Conservation (phyloP, 2,113 vertebrate genomes). For the Colossoma macropomum region DNA sequence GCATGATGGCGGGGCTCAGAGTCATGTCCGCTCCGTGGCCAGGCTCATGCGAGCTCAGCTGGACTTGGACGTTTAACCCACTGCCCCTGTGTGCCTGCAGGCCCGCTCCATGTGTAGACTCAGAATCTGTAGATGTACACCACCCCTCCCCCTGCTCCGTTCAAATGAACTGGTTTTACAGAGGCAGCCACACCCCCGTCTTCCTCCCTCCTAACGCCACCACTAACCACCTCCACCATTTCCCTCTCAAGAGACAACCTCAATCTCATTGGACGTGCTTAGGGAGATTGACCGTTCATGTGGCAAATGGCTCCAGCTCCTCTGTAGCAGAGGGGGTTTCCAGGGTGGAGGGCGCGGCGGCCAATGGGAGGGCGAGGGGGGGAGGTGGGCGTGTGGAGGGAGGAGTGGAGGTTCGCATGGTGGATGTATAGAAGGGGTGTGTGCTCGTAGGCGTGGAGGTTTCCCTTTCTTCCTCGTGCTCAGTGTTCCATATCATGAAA, state of each 20-base stretch:
- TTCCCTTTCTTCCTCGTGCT: slow-evolving; percentile 13
- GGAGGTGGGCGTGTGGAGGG: slow-evolving; percentile 62
- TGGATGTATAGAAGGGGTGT: slow-evolving; percentile 54
- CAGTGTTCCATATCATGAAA: neutral
- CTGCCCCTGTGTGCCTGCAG: slow-evolving; percentile 64
- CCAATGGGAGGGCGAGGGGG: slow-evolving; percentile 62
- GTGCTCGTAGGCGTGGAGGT: slow-evolving; percentile 40
- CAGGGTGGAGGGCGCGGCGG: slow-evolving; percentile 52
- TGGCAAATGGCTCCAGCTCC: slow-evolving; percentile 58
- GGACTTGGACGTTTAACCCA: slow-evolving; percentile 56
- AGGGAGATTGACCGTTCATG: slow-evolving; percentile 52
- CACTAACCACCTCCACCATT: slow-evolving; percentile 55
- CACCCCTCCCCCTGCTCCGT: slow-evolving; percentile 59
- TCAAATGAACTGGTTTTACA: slow-evolving; percentile 67
- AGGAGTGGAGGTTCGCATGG: slow-evolving; percentile 62
- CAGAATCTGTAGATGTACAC: slow-evolving; percentile 75
- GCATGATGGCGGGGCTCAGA: neutral
- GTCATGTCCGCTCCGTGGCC: slow-evolving; percentile 7
- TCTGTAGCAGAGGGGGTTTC: slow-evolving; percentile 57
- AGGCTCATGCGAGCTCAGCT: slow-evolving; percentile 46
- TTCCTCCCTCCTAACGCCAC: slow-evolving; percentile 66
- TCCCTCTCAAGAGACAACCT: neutral
- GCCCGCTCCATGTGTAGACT: slow-evolving; percentile 58
- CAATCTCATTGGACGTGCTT: slow-evolving; percentile 59
- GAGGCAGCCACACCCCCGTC: slow-evolving; percentile 77